These are phyloP conservation scores for Trypoxylon attenuatum DNA, from an alignment of 2,888 invertebrate species.

Conservation along the genomic window DNA sequence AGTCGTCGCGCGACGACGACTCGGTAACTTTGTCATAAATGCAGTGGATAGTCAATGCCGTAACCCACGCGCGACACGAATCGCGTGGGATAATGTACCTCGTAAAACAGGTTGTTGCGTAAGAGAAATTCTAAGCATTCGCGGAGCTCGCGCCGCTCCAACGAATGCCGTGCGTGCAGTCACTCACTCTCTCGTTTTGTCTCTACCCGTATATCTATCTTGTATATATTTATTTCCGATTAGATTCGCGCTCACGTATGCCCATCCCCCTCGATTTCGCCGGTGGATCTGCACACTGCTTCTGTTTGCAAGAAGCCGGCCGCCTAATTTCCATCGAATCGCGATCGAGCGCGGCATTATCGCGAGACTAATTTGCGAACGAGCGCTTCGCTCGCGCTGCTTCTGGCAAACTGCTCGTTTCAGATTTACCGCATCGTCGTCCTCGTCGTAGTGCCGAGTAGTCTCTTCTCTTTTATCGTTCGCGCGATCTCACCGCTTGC, in stretches of 20 bases:
- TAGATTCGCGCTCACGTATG: background rate
- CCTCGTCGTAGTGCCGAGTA: too few relatives aligned
- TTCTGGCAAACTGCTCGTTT: background rate
- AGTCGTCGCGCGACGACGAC: conserved; percentile 31
- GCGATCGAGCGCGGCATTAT: background rate
- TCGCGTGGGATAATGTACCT: conserved; percentile 56
- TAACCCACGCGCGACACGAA: conserved; percentile 55
- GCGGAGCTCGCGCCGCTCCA: conserved; percentile 19
- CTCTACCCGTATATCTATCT: background rate
- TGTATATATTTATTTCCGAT: conserved; percentile 11
- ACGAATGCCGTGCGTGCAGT: conserved; percentile 30
- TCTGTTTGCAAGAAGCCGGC: background rate
- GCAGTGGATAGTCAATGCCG: conserved; percentile 54
- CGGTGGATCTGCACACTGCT: background rate
- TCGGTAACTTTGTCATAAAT: conserved; percentile 50
- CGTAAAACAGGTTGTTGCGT: conserved; percentile 59
- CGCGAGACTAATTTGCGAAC: conserved; percentile 1
- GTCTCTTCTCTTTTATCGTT: background rate
- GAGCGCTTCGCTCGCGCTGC: background rate
- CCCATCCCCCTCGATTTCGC: background rate
- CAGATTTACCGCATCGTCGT: background rate
- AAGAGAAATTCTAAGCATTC: conserved; percentile 54
- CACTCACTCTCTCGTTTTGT: too few relatives aligned
- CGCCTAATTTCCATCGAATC: conserved; percentile 9
- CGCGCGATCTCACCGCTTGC: background rate